Evolutionary conservation across 2,888 invertebrate genomes (phyloP), one percentile per base, ranked within the genome.

Genomic region (Acanthoscelides obtectus): DNA sequence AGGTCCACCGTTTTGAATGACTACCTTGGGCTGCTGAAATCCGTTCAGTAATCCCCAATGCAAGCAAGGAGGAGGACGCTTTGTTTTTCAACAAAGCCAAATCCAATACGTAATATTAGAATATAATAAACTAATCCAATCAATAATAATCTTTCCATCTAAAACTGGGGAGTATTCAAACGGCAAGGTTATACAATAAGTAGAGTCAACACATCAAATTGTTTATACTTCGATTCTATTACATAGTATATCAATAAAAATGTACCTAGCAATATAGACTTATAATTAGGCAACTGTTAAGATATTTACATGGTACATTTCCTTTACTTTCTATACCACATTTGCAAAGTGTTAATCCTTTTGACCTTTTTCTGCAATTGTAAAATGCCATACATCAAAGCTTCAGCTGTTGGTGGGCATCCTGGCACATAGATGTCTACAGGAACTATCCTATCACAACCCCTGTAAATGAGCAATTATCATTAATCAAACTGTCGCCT

Each of bases 391-490:
- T 99, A 99, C 77, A 99, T 87, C 17, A 99, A 87, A 22, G 99
- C 99, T 88, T 99, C 99, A 22, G 99, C 99, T 2, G 98, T 97
- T 68, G 99, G 99, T 73, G 99, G 99, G 86, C 99, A 99, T 70
- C 99, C 98, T 80, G 98, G 98, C 66, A 99, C 98, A 85, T 99
- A 99, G 80, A 99, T 98, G 87, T 99, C 99, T 70, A 99, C 98
- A 69, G 99, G 99, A 79, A 99, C 93, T 81, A 99, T 95, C 73
- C 99, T 91, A 86, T 99, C 99, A 87, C 99, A 99, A 63, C 99
- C 99, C 80, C 99, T 89, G 72, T 87, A 87, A 72, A 71, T 71
- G 69, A 73, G 20, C 8, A n/a, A 72, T 69, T 68, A 64, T 64
- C 21, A 25, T 69, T 66, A 22, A 70, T 66, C 8, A 45, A 72